phyloP scores from a whole-genome alignment of 2,113 vertebrate genomes.

The Hemiprocne comata region DNA sequence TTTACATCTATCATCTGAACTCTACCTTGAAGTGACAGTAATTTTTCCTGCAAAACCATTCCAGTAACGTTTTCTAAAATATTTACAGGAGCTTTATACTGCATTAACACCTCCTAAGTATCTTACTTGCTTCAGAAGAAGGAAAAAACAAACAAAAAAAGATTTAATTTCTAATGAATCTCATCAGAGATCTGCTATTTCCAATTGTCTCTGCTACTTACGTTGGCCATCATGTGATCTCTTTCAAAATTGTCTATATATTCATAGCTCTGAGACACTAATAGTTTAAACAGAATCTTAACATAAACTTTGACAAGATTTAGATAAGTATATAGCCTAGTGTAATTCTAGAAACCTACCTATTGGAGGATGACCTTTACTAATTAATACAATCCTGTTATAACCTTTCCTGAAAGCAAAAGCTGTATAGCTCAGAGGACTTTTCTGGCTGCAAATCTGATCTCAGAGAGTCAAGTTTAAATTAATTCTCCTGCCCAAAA shows the following conservation, averaged over 20 bases:
- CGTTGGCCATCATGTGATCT: not conserved
- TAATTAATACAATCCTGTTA: not conserved
- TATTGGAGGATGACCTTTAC: not conserved
- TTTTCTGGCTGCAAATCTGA: not conserved
- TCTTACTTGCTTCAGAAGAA: not conserved
- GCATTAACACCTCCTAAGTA: not conserved
- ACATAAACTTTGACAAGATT: not conserved
- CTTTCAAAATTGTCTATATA: not conserved
- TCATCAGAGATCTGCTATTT: not conserved
- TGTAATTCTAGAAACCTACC: not conserved
- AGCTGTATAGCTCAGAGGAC: not conserved
- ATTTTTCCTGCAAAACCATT: not conserved
- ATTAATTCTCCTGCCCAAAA: not conserved
- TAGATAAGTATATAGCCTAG: not conserved
- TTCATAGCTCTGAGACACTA: not conserved
- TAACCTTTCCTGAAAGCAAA: not conserved
- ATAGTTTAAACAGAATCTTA: not conserved
- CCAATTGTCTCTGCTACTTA: not conserved
- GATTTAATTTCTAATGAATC: not conserved
- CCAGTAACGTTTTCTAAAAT: slow-evolving; percentile 14
- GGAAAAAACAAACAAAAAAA: not conserved
- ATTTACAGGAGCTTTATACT: not conserved
- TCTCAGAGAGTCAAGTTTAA: not conserved
- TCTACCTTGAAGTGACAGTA: not conserved
- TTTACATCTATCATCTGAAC: not conserved